Percentiles rank a stretch among this genome's conserved stretches.
Evolutionary conservation across 2,797 vertebrate species (phyloP).

Genomic region (Mus minutoides): DNA sequence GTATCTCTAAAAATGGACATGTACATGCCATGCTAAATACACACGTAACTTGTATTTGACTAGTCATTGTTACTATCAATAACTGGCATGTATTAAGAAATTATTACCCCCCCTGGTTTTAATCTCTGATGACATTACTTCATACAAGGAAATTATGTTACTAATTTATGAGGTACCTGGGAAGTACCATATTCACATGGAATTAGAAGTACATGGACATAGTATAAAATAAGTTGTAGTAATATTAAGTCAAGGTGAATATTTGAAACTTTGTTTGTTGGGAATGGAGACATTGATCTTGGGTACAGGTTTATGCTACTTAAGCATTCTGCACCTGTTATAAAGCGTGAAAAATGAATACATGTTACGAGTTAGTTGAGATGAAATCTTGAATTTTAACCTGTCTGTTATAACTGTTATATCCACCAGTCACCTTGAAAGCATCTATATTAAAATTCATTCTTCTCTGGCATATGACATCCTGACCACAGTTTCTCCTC

Average conservation of each 20-base stretch:
- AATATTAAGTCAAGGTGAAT: not conserved
- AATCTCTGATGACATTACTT: not conserved
- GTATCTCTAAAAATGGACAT: not conserved
- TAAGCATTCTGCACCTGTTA: not conserved
- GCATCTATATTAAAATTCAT: not conserved
- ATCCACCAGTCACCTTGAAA: not conserved
- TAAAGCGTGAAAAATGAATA: not conserved
- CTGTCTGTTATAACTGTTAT: not conserved
- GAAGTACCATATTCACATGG: not conserved
- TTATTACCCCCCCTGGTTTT: not conserved
- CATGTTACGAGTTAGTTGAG: not conserved
- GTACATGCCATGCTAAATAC: not conserved
- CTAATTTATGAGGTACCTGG: not conserved
- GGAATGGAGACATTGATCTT: not conserved
- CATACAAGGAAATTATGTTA: not conserved
- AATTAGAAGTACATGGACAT: not conserved
- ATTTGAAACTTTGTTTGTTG: not conserved
- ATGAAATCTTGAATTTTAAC: not conserved
- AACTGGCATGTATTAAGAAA: not conserved
- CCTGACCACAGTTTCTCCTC: not conserved
- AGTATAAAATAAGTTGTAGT: not conserved
- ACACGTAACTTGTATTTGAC: not conserved
- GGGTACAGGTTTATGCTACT: not conserved
- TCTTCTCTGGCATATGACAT: not conserved
- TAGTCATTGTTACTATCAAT: not conserved